Evolutionary conservation across 2,888 invertebrate genomes (phyloP), one percentile per base, ranked within the genome.

Genomic region (Cephus sareptanus): DNA sequence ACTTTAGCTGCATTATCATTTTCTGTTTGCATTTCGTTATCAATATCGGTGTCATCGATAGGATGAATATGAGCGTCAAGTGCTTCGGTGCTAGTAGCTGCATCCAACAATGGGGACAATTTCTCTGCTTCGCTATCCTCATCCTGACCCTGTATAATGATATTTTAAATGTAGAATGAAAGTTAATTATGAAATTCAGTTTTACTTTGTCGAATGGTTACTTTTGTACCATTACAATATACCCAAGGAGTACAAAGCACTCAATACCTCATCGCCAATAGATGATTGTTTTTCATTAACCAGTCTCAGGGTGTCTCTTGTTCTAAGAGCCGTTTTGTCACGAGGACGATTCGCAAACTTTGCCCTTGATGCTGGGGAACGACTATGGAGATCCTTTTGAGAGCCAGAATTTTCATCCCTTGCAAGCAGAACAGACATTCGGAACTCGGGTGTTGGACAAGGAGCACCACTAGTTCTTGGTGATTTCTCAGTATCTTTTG

Each of bases 91-190:
- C 89, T 90, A 6, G 89, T 89, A 3, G 89, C 88, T 68, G 91
- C 89, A 76, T 93, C 93, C 34, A 97, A 92, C 56, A 97, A 92
- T 31, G 97, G 97, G 31, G 97, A 97, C 77, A 96, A 91, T 85
- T 97, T 95, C 92, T 97, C 97, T 75, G 95, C 95, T 90, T 97
- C 97, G 89, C 97, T 97, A 89, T 97, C 96, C 83, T 96, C 96
- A 87, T 95, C 96, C 73, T 93, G 92, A 69, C 92, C 93, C 87
- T 93, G 89, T 2, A 71, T 56, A 56, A 56, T 56, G 23, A 56
- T 56, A 23, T 56, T 56, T 56, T 9, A 15, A 23, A 56, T 23
- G 23, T 56, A 56, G 2, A 23, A 56, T 56, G 23, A 40, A 15
- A 40, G 4, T 40, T 40, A 40, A 15, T 40, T 15, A 40, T 15